Evolutionary conservation across 1,140 invertebrate genomes (phyloP).

Genomic region (Drosophila navojoa): DNA sequence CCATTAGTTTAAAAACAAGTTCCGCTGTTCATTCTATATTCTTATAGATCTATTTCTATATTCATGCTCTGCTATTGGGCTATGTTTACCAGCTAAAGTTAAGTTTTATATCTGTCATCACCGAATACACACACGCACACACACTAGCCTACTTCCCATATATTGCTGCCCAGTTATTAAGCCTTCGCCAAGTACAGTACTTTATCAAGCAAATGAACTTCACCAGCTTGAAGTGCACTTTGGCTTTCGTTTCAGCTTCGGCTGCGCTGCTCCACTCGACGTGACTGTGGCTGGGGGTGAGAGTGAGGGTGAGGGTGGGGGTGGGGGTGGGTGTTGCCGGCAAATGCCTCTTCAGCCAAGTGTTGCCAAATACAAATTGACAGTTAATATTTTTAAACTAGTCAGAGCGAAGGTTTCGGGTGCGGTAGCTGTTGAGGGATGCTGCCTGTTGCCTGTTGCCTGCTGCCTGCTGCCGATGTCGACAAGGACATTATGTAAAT

Average conservation of each 20-base stretch:
- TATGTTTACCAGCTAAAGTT: too few relatives aligned
- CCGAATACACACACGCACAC: not conserved
- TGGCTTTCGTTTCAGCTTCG: not conserved
- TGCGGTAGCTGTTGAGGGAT: not conserved
- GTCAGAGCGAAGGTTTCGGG: slow-evolving; percentile 22
- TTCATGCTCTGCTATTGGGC: too few relatives aligned
- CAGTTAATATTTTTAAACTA: slow-evolving; percentile 83
- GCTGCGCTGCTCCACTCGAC: too few relatives aligned
- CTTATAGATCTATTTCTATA: too few relatives aligned
- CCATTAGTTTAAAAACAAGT: too few relatives aligned
- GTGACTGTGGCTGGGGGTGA: too few relatives aligned
- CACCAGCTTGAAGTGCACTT: slow-evolving; percentile 43
- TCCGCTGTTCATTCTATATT: too few relatives aligned
- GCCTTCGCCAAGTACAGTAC: not conserved
- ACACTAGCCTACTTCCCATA: not conserved
- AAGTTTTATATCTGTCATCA: not conserved
- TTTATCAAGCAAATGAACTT: slow-evolving; percentile 34
- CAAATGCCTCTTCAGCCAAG: slow-evolving; percentile 68
- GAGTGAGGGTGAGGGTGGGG: too few relatives aligned
- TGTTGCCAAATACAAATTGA: slow-evolving; percentile 82
- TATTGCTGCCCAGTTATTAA: slow-evolving; percentile 9
- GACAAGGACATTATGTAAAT: slow-evolving; percentile 81
- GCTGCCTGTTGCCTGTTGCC: not conserved
- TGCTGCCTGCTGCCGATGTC: slow-evolving; percentile 36
- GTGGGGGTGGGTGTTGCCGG: not conserved